These are phyloP conservation scores for Thereva unica DNA, from an alignment of 2,888 invertebrate genomes.

Conservation along the genomic window DNA sequence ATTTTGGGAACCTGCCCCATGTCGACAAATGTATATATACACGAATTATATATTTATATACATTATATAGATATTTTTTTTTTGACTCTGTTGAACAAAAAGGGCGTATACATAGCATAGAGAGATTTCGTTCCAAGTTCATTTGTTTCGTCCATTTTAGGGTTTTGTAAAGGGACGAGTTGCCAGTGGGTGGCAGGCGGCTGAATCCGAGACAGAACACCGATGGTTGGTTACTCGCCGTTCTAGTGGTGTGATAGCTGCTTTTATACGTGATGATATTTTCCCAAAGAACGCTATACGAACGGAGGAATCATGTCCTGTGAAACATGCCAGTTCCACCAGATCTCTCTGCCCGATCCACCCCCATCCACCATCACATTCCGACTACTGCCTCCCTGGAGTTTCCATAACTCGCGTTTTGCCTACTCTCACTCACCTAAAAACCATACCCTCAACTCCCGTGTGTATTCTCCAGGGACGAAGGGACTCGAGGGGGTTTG, in stretches of 20 bases:
- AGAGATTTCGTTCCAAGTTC: conserved; percentile 29
- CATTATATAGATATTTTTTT: neutral
- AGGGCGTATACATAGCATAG: conserved; percentile 21
- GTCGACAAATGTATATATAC: conserved; percentile 20
- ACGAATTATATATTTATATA: conserved; percentile 16
- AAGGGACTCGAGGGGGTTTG: too few relatives aligned
- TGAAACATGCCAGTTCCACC: conserved; percentile 18
- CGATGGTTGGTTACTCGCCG: conserved; percentile 1
- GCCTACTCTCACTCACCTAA: too few relatives aligned
- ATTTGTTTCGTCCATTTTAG: conserved; percentile 30
- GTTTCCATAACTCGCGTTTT: too few relatives aligned
- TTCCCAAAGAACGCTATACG: conserved; percentile 7
- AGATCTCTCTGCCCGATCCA: neutral
- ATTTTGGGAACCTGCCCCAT: neutral
- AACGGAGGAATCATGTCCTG: conserved; percentile 13
- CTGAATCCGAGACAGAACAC: conserved; percentile 14
- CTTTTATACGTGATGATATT: conserved; percentile 13
- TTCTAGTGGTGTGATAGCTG: conserved; percentile 2
- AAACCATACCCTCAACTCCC: too few relatives aligned
- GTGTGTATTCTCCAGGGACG: too few relatives aligned
- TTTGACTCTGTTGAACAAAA: conserved; percentile 3
- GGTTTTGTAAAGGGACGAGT: conserved; percentile 2
- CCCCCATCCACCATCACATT: too few relatives aligned
- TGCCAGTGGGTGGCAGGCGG: conserved; percentile 1
- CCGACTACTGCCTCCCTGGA: too few relatives aligned